These are phyloP conservation scores for Gryllus bimaculatus DNA, from an alignment of 1,140 invertebrate species.

Conservation along the genomic window DNA sequence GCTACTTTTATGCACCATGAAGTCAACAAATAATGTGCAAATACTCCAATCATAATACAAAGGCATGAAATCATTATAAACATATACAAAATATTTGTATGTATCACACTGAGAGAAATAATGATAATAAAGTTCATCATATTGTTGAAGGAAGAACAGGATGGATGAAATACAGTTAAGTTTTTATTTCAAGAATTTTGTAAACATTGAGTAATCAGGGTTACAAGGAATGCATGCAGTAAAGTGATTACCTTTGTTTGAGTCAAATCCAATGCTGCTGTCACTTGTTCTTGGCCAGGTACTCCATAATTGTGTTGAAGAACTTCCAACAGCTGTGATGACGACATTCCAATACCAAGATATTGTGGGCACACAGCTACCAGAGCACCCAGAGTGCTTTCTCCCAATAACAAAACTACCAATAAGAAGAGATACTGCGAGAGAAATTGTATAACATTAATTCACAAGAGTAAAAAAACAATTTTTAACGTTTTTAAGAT, in stretches of 20 bases:
- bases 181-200: no score
- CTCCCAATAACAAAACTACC: slow-evolving; percentile 54
- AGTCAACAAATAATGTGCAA: no score
- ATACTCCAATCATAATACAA: no score
- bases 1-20: no score
- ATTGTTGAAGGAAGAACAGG: no score
- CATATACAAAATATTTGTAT: no score
- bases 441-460: slow-evolving; percentile 14
- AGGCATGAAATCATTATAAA: no score
- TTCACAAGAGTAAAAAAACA: not conserved
- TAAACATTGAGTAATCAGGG: not conserved
- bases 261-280: slow-evolving; percentile 66
- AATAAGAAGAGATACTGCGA: slow-evolving; percentile 65
- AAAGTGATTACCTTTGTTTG: slow-evolving; percentile 46
- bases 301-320: slow-evolving; percentile 67
- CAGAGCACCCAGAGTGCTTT: slow-evolving; percentile 59
- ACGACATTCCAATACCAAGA: slow-evolving; percentile 57
- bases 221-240: not conserved
- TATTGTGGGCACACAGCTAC: slow-evolving; percentile 71
- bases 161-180: no score
- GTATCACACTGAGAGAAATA: no score
- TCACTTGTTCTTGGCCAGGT: slow-evolving; percentile 60
- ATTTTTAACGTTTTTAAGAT: no score
- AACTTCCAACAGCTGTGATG: slow-evolving; percentile 52
- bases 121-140: no score